Conservation (phyloP, 2,888 invertebrate genomes). For the Temnothorax ravouxi region DNA sequence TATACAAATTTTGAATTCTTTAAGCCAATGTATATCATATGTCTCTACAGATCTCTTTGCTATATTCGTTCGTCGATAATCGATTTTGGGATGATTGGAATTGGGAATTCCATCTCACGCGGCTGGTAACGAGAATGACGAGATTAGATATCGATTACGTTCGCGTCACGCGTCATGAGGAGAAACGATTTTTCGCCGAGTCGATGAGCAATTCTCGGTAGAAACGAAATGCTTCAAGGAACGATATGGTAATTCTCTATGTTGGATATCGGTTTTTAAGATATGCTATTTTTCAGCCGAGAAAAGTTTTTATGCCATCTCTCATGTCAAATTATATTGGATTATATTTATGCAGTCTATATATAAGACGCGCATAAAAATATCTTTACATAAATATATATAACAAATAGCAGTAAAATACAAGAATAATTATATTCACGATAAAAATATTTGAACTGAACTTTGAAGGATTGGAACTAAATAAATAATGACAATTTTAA, state of each 20-base stretch:
- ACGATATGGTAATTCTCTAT: conserved; percentile 52
- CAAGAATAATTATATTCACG: not conserved
- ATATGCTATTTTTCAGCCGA: not conserved
- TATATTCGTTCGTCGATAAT: conserved; percentile 52
- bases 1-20: not conserved
- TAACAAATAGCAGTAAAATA: not conserved
- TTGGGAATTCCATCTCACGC: conserved; percentile 57
- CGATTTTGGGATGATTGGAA: conserved; percentile 59
- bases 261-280: conserved; percentile 11
- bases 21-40: not conserved
- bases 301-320: not conserved
- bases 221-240: conserved; percentile 49
- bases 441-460: not conserved
- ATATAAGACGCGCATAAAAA: not conserved
- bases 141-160: conserved; percentile 75
- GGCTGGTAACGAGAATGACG: conserved; percentile 67
- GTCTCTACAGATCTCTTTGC: conserved; percentile 21
- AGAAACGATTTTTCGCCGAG: conserved; percentile 63
- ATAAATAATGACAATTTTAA: not conserved
- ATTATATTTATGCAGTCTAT: conserved; percentile 7
- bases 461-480: not conserved
- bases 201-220: conserved; percentile 52
- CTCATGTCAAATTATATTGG: not conserved
- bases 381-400: not conserved
- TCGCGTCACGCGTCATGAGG: conserved; percentile 63